Percentiles rank a stretch among this genome's conserved stretches.
phyloP scores from a whole-genome alignment of 2,888 invertebrate genomes.

The Laothoe populi region DNA sequence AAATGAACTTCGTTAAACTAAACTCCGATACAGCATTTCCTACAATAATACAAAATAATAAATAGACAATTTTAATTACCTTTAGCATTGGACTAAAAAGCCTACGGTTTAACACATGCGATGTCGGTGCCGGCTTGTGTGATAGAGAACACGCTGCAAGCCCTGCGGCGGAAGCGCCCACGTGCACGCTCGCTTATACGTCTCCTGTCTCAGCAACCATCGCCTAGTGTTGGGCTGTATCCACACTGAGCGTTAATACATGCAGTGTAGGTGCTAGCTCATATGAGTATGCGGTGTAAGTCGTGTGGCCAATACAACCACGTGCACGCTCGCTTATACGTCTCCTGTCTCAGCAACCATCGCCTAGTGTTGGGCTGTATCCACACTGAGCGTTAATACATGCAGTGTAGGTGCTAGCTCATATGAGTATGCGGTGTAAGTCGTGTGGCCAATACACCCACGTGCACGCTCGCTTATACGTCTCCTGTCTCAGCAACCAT shows the following conservation, averaged over 20 bases:
- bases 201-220: constrained; percentile 64
- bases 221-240: constrained; percentile 54
- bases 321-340: constrained; percentile 50
- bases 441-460: constrained; percentile 50
- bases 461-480: too few species aligned
- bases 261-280: not conserved
- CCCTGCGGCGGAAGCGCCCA: constrained; percentile 69
- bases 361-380: constrained; percentile 52
- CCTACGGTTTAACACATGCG: constrained; percentile 26
- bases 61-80: constrained; percentile 27
- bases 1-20: not conserved
- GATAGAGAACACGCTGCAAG: constrained; percentile 37
- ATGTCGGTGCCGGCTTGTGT: constrained; percentile 1
- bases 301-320: constrained; percentile 67
- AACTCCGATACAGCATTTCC: not conserved
- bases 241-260: constrained; percentile 31
- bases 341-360: constrained; percentile 64
- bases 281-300: not conserved
- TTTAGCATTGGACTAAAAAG: constrained; percentile 24
- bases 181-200: constrained; percentile 71
- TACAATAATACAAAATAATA: not conserved
- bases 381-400: constrained; percentile 31
- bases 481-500: not conserved
- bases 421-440: not conserved
- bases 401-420: not conserved